Evolutionary conservation across 2,888 invertebrate genomes (phyloP).

Genomic region (Conistra vaccinii): DNA sequence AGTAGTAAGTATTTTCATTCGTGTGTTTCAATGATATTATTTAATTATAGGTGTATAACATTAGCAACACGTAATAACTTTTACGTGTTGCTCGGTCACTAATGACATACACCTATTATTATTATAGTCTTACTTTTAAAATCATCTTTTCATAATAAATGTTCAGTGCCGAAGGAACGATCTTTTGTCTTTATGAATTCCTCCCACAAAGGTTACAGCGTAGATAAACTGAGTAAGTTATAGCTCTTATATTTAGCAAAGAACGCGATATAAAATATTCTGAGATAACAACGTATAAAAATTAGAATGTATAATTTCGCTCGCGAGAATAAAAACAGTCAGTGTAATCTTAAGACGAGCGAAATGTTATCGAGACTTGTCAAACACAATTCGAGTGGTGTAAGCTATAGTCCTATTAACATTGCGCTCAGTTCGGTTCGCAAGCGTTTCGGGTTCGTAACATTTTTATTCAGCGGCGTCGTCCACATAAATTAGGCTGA

Average conservation of each 20-base stretch:
- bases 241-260: constrained; percentile 51
- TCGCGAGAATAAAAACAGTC: constrained; percentile 33
- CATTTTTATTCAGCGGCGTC: constrained; percentile 71
- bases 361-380: constrained; percentile 45
- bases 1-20: constrained; percentile 2
- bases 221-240: constrained; percentile 55
- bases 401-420: constrained; percentile 66
- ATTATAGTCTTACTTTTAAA: neutral
- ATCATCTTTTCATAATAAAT: constrained; percentile 22
- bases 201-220: constrained; percentile 42
- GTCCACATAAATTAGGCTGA: constrained; percentile 72
- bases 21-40: neutral
- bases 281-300: constrained; percentile 52
- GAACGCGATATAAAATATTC: constrained; percentile 49
- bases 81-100: no score
- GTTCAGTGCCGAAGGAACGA: constrained; percentile 31
- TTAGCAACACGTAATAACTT: no score
- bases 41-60: no score
- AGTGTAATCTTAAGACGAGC: constrained; percentile 23
- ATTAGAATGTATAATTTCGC: constrained; percentile 62
- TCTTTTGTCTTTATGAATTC: constrained; percentile 49
- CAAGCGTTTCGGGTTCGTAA: constrained; percentile 61
- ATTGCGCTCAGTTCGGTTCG: constrained; percentile 63
- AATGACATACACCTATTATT: neutral
- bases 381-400: constrained; percentile 56